A percentile compares a stretch with the other conserved stretches of the same genome.
Conservation (phyloP, 2,888 invertebrate species). For the Pandemis corylana region DNA sequence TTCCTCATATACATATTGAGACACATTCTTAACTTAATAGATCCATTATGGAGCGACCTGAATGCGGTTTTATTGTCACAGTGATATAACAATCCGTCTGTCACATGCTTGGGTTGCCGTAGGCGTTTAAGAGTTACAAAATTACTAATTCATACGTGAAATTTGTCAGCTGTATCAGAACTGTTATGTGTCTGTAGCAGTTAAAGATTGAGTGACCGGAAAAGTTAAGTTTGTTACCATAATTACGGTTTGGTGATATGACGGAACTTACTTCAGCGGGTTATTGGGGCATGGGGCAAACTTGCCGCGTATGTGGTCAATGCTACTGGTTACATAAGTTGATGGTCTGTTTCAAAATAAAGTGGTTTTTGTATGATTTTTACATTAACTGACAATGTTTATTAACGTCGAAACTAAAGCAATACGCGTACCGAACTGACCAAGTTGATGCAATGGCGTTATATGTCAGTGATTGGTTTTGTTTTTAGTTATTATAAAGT, state of each 20-base stretch:
- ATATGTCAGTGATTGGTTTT: background rate
- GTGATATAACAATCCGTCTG: constrained; percentile 33
- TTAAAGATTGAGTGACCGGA: constrained; percentile 14
- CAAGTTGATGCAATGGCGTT: background rate
- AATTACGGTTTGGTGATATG: constrained; percentile 36
- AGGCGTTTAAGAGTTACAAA: constrained; percentile 16
- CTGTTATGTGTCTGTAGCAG: background rate
- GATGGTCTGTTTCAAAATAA: constrained; percentile 23
- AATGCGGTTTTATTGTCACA: constrained; percentile 17
- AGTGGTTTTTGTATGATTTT: background rate
- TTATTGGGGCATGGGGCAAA: constrained; percentile 35
- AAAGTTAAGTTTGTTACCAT: constrained; percentile 20
- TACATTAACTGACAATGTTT: background rate
- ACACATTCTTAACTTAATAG: background rate
- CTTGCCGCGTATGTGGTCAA: constrained; percentile 12
- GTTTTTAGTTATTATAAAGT: too few species aligned
- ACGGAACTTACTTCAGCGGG: constrained; percentile 29
- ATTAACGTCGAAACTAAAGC: background rate
- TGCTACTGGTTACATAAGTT: constrained; percentile 25
- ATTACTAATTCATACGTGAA: constrained; percentile 1
- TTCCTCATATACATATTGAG: constrained; percentile 1
- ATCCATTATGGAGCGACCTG: constrained; percentile 10
- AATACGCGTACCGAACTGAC: background rate
- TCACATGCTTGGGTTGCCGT: constrained; percentile 17
- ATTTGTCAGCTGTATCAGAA: constrained; percentile 1